Base-by-base conservation (phyloP, 2,113 vertebrate species). In the Turnix velox region DNA sequence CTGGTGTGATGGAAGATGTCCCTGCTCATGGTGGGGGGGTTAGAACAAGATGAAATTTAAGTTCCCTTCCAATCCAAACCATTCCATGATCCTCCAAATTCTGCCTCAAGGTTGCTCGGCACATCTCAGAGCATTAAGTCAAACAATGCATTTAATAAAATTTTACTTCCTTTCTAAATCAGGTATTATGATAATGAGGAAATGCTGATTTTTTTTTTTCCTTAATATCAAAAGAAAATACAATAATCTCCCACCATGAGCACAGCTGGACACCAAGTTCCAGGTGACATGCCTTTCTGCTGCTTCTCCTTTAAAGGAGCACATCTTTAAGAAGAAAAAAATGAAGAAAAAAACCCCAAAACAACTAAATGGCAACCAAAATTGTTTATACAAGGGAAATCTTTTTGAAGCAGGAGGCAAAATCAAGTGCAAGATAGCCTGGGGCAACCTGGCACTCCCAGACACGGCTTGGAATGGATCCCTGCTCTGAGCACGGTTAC, bases 351-450 rank as follows among this genome's bases (percentile, higher is more conserved):
- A 67, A 35, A 40, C 0, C 10, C 33, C 51, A 76, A 90, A 86
- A 90, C 67, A 49, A n/a, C 33, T 46, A 76, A 90, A 86, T 92
- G 62, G 45, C 42, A 76, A 88, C 31, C 24, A 48, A 59, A 93
- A 92, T 52, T 71, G 85, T 93, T 93, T 83, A 83, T 86, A 88
- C 76, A 88, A 88, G 68, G 76, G 51, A 87, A 94, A 54, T 45
- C 35, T 86, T 92, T 83, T 88, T 93, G 72, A 62, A 90, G 69
- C 49, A 66, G 2, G 5, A 91, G 87, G 86, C 84, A 88, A 92
- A 96, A 94, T 76, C 92, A 78, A 92, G 91, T 71, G 78, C 45
- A 82, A 94, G 81, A 92, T 75, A 91, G 83, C 82, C 88, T 23
- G 33, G 42, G 82, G 90, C 74, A 87, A 72, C 12, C 78, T 76